Base-by-base conservation (phyloP, 2,113 vertebrate species). In the Paratilapia polleni region DNA sequence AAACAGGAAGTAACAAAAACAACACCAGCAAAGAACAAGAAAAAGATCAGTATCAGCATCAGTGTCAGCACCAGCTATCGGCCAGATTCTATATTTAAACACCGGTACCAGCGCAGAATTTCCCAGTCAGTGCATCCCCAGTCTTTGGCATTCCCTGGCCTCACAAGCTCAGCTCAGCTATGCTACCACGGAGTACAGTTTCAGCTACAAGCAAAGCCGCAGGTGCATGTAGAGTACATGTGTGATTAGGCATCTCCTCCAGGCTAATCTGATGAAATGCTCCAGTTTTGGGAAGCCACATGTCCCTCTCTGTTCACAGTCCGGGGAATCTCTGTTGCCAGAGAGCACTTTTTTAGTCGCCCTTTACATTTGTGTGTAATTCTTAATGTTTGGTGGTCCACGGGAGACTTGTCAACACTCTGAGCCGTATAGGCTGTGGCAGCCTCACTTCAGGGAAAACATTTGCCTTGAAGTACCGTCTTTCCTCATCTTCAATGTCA, bases 401-500 rank as follows among this genome's bases (percentile, higher is more conserved):
- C 96, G 91, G 96, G 97, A 99, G 97, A 97, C 97, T 95, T 96
- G 97, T 98, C 98, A 98, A 97, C 97, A 97, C 93, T 89, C 93
- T 86, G 95, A 97, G 95, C 95, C 92, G 94, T 97, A 97, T 96
- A 97, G 96, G 95, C 96, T 95, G 93, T 97, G 98, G 97, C 98
- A 98, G 97, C 96, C 95, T 96, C 97, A 97, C 97, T 97, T 96
- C 95, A 93, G 98, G 97, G 98, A 98, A 96, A 96, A 96, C 96
- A 96, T 97, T 98, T 97, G 96, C 98, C 97, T 99, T 98, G 97
- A 98, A 98, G 97, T 97, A 95, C 95, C 95, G 96, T 97, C 97
- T 98, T 97, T 97, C 97, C 97, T 98, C 97, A 98, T 97, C 97
- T 97, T 97, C 97, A 97, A 94, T 97, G 97, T 98, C 97, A 98